Percentiles rank a stretch among this genome's conserved stretches.
phyloP scores from a whole-genome alignment of 2,113 vertebrate species.

The Chloropsis hardwickii region DNA sequence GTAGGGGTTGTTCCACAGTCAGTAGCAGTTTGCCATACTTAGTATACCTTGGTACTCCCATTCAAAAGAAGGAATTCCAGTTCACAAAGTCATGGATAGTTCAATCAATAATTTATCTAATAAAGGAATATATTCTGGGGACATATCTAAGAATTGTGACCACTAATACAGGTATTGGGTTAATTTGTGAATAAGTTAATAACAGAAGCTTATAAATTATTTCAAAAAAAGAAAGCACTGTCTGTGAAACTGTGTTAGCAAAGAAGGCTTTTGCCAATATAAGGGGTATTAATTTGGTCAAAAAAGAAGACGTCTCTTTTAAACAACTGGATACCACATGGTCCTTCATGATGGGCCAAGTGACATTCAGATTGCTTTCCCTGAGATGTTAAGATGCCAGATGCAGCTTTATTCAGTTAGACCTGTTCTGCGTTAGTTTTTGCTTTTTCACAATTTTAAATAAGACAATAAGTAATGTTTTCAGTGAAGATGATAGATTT shows the following conservation, averaged over 20 bases:
- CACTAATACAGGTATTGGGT: not conserved
- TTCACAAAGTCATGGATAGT: not conserved
- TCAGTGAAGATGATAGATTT: not conserved
- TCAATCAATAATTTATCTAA: not conserved
- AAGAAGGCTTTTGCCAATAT: not conserved
- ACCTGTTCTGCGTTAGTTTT: not conserved
- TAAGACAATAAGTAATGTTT: not conserved
- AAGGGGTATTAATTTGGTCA: not conserved
- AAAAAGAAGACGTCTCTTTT: not conserved
- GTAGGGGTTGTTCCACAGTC: not conserved
- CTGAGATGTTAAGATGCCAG: not conserved
- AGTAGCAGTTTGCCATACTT: not conserved
- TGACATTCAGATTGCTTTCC: not conserved
- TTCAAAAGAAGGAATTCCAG: not conserved
- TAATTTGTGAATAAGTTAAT: not conserved
- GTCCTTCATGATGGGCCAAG: not conserved
- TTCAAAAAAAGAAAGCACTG: not conserved
- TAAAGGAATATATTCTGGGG: not conserved
- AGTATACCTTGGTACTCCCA: not conserved
- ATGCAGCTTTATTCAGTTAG: not conserved
- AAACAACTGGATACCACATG: not conserved
- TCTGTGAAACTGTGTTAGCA: not conserved
- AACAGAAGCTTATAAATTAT: not conserved
- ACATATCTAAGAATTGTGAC: not conserved
- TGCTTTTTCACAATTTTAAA: not conserved